These are phyloP conservation scores for Pissodes strobi DNA, from an alignment of 1,140 invertebrate species.

Conservation along the genomic window DNA sequence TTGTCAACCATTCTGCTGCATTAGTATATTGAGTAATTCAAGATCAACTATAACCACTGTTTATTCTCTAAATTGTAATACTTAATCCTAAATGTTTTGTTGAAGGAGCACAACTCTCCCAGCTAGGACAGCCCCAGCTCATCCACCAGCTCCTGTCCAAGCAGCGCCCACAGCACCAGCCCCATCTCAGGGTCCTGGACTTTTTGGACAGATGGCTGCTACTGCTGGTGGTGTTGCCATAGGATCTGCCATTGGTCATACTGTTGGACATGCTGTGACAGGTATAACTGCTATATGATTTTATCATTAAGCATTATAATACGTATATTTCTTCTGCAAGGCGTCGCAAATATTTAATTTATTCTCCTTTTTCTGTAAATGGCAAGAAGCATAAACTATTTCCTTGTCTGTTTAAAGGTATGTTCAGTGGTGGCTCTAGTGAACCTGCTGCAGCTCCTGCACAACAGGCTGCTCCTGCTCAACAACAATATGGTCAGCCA, in stretches of 20 bases:
- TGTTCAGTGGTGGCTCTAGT: conserved; percentile 74
- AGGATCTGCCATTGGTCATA: conserved; percentile 85
- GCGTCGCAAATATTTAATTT: no score
- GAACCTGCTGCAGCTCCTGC: conserved; percentile 58
- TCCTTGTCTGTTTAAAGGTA: conserved; percentile 55
- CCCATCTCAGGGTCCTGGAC: conserved; percentile 67
- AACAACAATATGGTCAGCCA: conserved; percentile 53
- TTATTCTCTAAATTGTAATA: neutral
- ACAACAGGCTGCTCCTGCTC: conserved; percentile 49
- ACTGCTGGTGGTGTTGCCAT: conserved; percentile 89
- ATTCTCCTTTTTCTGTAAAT: no score
- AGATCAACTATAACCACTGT: neutral
- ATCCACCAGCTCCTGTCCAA: conserved; percentile 59
- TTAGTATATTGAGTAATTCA: neutral
- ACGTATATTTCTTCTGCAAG: no score
- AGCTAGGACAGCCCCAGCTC: conserved; percentile 57
- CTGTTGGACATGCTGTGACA: conserved; percentile 82
- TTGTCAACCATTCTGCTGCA: neutral
- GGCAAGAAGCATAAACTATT: conserved; percentile 7
- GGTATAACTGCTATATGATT: no score
- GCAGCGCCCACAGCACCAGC: conserved; percentile 59
- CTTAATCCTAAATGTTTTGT: neutral
- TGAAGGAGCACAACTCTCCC: conserved; percentile 50
- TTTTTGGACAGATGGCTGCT: conserved; percentile 88
- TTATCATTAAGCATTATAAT: neutral